Base-by-base conservation (phyloP, 2,113 vertebrate genomes). In the Labrus mixtus region DNA sequence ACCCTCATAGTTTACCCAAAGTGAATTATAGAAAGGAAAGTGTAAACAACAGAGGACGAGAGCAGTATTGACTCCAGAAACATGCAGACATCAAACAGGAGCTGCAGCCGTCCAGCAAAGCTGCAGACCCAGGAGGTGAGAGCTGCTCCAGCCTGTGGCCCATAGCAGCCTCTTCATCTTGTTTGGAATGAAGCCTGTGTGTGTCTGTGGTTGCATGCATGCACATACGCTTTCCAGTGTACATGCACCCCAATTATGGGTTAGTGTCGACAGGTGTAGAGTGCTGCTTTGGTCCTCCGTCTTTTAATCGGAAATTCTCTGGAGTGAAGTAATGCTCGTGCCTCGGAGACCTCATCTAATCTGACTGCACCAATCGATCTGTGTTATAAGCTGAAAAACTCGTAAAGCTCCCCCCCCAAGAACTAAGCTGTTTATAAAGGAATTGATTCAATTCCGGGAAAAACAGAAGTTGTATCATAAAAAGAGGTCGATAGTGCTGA, bases 391-490 rank as follows among this genome's bases (percentile, higher is more conserved):
- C 25, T 33, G 68, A 77, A 81, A 81, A 79, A 82, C 48, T 22
- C 20, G 16, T 66, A 23, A 72, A 50, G 19, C 19, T 7, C 61
- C 66, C 56, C 61, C 66, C 56, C 29, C 8, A 3, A 57, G 43
- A 74, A 82, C 69, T 36, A 61, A 56, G 55, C 29, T 75, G 76
- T 84, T 87, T 78, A 63, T 76, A 73, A 51, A 65, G 74, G 50
- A 61, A 76, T 77, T 70, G 83, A 82, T 87, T 80, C 8, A 76
- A 81, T 71, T 80, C 64, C 16, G 45, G 20, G 37, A 11, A 59
- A 78, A 89, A 75, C 50, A 60, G 36, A 39, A 45, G 48, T 43
- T 17, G 51, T 76, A 62, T 79, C 64, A 76, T 78, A 66, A 83
- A 84, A 25, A 60, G 9, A 33, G 13, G 45, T 84, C 56, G 0